Conservation (phyloP, 2,888 invertebrate genomes). For the Candidula unifasciata region DNA sequence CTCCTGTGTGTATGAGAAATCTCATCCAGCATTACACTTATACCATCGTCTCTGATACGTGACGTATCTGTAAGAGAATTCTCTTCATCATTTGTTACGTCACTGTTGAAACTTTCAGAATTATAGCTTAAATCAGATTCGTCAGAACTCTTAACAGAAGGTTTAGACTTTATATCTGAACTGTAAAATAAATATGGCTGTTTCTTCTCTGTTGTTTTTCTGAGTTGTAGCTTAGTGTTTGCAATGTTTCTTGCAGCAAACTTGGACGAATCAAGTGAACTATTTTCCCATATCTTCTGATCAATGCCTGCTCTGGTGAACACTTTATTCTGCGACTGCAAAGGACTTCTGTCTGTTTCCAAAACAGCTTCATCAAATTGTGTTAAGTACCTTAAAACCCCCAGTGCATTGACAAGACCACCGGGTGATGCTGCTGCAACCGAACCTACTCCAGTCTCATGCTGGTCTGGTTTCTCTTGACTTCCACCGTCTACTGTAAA, state of each 20-base stretch:
- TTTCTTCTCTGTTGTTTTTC: neutral
- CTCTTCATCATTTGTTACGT: neutral
- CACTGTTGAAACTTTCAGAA: neutral
- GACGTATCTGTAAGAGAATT: neutral
- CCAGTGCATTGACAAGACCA: slow-evolving; percentile 14
- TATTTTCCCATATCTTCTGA: neutral
- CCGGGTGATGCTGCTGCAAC: slow-evolving; percentile 9
- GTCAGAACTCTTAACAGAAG: neutral
- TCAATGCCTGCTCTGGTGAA: neutral
- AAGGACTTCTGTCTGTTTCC: neutral
- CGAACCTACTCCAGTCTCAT: neutral
- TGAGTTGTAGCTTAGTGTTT: neutral
- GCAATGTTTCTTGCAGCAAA: neutral
- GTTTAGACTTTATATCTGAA: slow-evolving; percentile 1
- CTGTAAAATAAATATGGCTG: slow-evolving; percentile 20
- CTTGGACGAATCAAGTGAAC: neutral
- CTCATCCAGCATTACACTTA: slow-evolving; percentile 14
- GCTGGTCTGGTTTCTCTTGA: neutral
- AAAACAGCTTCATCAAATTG: neutral
- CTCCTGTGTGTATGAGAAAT: slow-evolving; percentile 17
- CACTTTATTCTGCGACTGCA: slow-evolving; percentile 5
- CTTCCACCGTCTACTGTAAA: neutral
- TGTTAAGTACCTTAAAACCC: slow-evolving; percentile 3
- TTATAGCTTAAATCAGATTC: neutral
- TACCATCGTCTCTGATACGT: neutral